Evolutionary conservation across 2,113 vertebrate species (phyloP).

Genomic region (Oenanthe melanoleuca): DNA sequence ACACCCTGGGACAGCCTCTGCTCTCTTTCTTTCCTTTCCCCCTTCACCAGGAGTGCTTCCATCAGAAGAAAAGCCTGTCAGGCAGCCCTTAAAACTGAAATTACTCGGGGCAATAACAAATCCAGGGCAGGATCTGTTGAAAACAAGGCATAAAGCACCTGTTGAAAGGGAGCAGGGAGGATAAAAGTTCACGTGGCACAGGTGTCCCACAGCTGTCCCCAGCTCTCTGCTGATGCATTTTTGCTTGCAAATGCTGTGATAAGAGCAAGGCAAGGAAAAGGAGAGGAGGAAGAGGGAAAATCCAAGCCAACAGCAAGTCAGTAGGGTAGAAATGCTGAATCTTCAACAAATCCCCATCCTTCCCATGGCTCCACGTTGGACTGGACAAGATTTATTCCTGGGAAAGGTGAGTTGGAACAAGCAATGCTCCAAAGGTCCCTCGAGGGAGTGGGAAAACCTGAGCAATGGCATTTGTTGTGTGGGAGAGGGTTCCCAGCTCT

Average conservation of each 20-base stretch:
- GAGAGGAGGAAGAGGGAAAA: neutral
- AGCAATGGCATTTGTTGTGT: neutral
- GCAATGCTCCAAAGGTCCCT: neutral
- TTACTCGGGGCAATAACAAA: neutral
- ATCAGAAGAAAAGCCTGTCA: neutral
- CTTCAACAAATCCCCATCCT: neutral
- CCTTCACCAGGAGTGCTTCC: neutral
- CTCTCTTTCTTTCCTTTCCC: neutral
- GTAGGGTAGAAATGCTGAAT: neutral
- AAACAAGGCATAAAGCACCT: neutral
- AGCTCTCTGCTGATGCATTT: neutral
- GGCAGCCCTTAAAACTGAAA: neutral
- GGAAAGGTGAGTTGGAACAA: neutral
- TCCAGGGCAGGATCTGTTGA: neutral
- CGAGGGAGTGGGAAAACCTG: neutral
- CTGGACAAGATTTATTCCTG: neutral
- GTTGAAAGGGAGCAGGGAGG: neutral
- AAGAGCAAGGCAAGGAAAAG: neutral
- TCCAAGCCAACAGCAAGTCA: neutral
- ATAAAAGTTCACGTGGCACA: neutral
- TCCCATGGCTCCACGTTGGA: neutral
- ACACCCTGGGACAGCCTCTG: neutral
- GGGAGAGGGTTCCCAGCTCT: slow-evolving; percentile 6
- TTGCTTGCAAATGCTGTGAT: neutral
- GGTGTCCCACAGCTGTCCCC: neutral